Conservation (phyloP, 1,140 invertebrate genomes). For the Penaeus japonicus region DNA sequence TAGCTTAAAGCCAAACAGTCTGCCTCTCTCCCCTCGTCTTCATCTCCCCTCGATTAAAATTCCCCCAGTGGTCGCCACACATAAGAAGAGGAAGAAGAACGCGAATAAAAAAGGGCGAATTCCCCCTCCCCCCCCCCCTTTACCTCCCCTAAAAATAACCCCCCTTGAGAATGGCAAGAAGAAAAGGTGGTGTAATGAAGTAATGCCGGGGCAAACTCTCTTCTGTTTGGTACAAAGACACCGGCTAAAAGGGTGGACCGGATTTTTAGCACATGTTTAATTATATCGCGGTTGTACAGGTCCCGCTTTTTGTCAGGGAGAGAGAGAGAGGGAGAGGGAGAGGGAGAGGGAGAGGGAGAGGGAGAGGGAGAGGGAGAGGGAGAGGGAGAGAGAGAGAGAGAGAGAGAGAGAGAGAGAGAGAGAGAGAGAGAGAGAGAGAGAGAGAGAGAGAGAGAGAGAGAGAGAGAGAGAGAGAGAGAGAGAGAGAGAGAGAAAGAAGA, state of each 20-base stretch:
- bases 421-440: too few species aligned
- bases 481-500: too few species aligned
- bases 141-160: neutral
- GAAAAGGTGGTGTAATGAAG: constrained; percentile 32
- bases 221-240: constrained; percentile 28
- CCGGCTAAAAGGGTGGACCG: constrained; percentile 11
- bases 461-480: too few species aligned
- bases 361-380: neutral
- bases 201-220: neutral
- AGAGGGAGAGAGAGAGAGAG: neutral
- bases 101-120: too few species aligned
- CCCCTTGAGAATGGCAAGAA: neutral
- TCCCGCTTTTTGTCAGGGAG: neutral
- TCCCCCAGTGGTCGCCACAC: too few species aligned
- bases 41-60: too few species aligned
- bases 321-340: neutral
- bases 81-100: too few species aligned
- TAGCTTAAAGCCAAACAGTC: too few species aligned
- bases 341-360: neutral
- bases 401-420: too few species aligned
- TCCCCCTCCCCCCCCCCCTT: neutral
- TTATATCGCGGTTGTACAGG: constrained; percentile 24
- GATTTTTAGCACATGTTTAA: constrained; percentile 1
- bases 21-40: too few species aligned
- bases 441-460: too few species aligned